These are phyloP conservation scores for Choloepus hoffmanni DNA, from an alignment of 2,113 vertebrate species.

Conservation along the genomic window DNA sequence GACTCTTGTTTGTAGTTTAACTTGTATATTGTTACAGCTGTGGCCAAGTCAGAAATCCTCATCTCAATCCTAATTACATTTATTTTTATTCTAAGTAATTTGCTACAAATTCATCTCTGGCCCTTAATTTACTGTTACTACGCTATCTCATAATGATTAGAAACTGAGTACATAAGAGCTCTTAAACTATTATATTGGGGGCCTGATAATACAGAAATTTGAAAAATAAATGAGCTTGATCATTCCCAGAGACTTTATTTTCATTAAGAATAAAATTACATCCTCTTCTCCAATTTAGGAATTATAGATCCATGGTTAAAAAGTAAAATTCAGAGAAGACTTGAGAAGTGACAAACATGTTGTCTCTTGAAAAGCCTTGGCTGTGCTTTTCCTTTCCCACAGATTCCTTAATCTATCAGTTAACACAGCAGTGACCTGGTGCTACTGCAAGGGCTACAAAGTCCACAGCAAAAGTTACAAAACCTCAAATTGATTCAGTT, in stretches of 20 bases:
- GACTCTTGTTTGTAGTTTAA: not conserved
- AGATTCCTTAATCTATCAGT: not conserved
- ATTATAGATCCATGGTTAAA: not conserved
- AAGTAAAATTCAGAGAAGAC: not conserved
- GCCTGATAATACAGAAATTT: not conserved
- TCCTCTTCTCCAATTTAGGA: not conserved
- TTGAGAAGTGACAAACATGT: not conserved
- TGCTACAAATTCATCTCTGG: not conserved
- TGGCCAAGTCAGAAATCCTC: not conserved
- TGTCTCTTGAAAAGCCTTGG: not conserved
- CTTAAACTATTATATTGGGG: not conserved
- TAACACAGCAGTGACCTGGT: not conserved
- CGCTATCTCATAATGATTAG: not conserved
- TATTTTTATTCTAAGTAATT: not conserved
- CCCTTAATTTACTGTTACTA: not conserved
- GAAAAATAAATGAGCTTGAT: not conserved
- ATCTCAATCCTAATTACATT: not conserved
- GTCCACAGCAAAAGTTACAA: not conserved
- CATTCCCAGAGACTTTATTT: not conserved
- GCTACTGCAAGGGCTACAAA: not conserved
- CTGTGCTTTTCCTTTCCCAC: not conserved
- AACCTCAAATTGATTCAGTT: not conserved
- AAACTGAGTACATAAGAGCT: not conserved
- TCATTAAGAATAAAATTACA: constrained; percentile 20
- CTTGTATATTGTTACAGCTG: not conserved